Evolutionary conservation across 2,888 invertebrate species (phyloP), one percentile per base, ranked within the genome.

Genomic region (Tethea ocularis): DNA sequence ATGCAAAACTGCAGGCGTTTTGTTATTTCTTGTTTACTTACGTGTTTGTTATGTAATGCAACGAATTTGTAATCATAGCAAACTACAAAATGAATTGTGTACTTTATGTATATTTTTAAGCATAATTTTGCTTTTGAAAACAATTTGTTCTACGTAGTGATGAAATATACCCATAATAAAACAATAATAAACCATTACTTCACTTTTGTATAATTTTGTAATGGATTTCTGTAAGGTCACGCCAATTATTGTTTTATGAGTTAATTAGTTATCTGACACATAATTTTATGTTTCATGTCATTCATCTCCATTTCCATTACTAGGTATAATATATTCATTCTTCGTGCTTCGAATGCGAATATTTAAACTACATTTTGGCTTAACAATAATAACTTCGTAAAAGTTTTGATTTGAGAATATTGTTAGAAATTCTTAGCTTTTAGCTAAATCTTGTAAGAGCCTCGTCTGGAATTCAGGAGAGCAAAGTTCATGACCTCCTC

Each of bases 1-100:
- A 63, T 56, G 64, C 59, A 72, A 71, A 64, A 61, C 67, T 72
- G 62, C 71, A 79, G 78, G 80, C 74, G 74, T 67, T 33, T 75
- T 65, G 60, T 68, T 67, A 57, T 59, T 61, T 57, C 57, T 58
- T 61, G 52, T 60, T 61, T 77, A 67, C 72, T 64, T 59, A 58
- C 62, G 67, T 52, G 11, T 29, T 53, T 33, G 53, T 10, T 17
- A 33, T 15, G 29, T 24, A 10, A 29, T 17, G 29, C 8, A 53
- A 20, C 7, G 11, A 20, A 29, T 24, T 53, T 53, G 33, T 53
- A 26, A 24, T n/a, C 8, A 17, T 53, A 29, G 17, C 10, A 2
- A 46, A 20, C 33, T 33, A 13, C 11, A 8, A 33, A 33, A 33
- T 33, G 2, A 33, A 33, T 13, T 33, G 13, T 13, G 2, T 13